Base-by-base conservation (phyloP, 2,888 invertebrate species). In the Nymphalis urticae region DNA sequence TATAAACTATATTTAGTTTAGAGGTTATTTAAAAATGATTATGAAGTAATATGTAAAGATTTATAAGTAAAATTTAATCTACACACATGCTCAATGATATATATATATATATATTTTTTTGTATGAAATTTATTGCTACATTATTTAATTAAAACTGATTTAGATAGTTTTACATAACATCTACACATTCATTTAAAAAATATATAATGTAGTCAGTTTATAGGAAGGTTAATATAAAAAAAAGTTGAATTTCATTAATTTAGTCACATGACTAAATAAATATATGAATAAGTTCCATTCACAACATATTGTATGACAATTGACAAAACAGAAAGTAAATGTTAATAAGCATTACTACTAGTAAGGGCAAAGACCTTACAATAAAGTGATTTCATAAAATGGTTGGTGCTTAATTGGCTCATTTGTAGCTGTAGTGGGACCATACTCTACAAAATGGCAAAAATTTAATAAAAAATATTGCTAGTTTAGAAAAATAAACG, bases 321-420 rank as follows among this genome's bases (percentile, higher is more conserved):
- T 42, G 42, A 42, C 42, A 42, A 42, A 58, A 58, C 54, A 24
- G 61, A 70, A 70, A 51, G 62, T 64, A 70, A 56, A 67, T 56
- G 50, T 61, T 62, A 67, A 68, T 68, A 64, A 61, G 19, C 48
- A 63, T 56, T 66, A 62, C 66, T 54, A 62, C 42, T 17, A 64
- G 48, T 61, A 61, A 72, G 72, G 70, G 70, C 72, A 72, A 72
- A 68, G 70, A 68, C 70, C 72, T 72, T 68, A 68, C 62, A 61
- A 63, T 72, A 58, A 56, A 68, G 56, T 70, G 70, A 66, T 70
- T 70, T 68, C 62, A 68, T 69, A 60, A 61, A 71, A 68, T 68
- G 68, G 48, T 59, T 69, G 62, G 65, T 72, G 64, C 64, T 72
- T 69, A 72, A 72, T 72, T 72, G 72, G 69, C 69, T 64, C 66